These are phyloP conservation scores for cattle (Bos taurus) DNA, from an alignment of 2,113 vertebrate genomes.

Conservation along the genomic window ARS-UCD2.0 NC_037342.1:11857501-11858000, in stretches of 20 bases:
- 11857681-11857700: not conserved
- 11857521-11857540: not conserved
- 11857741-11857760: not conserved
- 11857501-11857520: not conserved
- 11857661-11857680: not conserved
- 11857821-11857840: not conserved
- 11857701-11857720: not conserved
- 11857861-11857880: not conserved
- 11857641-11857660: not conserved
- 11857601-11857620: not conserved
- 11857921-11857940: not conserved
- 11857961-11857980: not conserved
- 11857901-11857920: rapidly evolving
- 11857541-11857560: not conserved
- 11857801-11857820: not conserved
- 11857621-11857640: not conserved
- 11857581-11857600: not conserved
- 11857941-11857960: not conserved
- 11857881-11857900: not conserved
- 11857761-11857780: not conserved
- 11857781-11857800: not conserved
- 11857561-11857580: not conserved
- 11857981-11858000: not conserved
- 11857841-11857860: not conserved
- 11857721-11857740: not conserved